Evolutionary conservation across 2,888 invertebrate species (phyloP), one percentile per base, ranked within the genome.

Genomic region (Thymelicus sylvestris): DNA sequence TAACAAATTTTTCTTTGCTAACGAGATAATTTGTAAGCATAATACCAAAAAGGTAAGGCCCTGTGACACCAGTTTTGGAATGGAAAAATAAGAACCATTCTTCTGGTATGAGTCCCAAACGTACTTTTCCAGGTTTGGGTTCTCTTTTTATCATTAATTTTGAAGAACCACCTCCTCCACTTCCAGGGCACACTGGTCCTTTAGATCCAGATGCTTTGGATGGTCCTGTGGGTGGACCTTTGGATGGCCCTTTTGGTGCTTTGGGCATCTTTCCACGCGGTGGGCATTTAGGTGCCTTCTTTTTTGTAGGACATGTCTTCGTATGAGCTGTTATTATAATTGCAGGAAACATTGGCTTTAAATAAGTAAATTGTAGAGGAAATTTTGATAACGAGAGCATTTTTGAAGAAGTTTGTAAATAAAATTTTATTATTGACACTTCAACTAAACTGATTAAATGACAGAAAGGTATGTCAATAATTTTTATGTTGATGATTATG

Each of bases 1-100:
- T 91, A 0, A 99, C 96, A 84, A 96, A 98, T 76, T 97, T 96
- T 94, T 99, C 99, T 91, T 99, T 99, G 86, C 98, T 98, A 64
- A 97, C 78, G 72, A 98, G 86, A 84, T 97, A 99, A 47, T 98
- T 98, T 19, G 95, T 80, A 0, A 98, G 80, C 72, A 96, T 97
- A 74, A 96, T 89, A 48, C 96, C 96, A 80, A 99, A 97, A 24
- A 97, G 90, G 86, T 99, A 99, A 3, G 98, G 98, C 8, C 99
- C 99, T 88, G 95, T 94, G 80, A 96, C 95, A 74, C 96, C 96
- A 72, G 99, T 99, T 90, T 98, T 98, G 72, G 97, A 95, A 87
- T 98, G 97, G 85, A 99, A 97, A 80, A 97, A 96, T 73, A 95
- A 92, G 89, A 99, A 99, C 92, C 92, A 93, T 69, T 89, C 88